phyloP scores from a whole-genome alignment of 2,797 vertebrate species.

The Cichlasoma orientale region DNA sequence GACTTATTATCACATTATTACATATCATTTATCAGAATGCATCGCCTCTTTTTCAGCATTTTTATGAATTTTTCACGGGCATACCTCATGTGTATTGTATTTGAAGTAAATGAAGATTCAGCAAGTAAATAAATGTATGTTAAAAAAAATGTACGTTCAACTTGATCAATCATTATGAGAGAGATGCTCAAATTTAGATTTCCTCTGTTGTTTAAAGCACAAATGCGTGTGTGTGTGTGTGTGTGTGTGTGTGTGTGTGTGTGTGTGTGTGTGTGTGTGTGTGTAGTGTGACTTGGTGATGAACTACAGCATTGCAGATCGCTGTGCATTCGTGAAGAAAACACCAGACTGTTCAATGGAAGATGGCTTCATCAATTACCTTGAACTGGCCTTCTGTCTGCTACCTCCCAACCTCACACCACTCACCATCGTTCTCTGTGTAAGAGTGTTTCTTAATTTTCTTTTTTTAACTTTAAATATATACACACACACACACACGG shows the following conservation, averaged over 20 bases:
- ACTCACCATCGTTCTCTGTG: slow-evolving; percentile 87
- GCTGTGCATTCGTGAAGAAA: slow-evolving; percentile 86
- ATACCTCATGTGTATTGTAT: neutral
- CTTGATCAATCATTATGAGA: neutral
- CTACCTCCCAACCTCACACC: slow-evolving; percentile 84
- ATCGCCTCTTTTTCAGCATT: neutral
- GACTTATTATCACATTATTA: neutral
- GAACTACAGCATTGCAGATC: slow-evolving; percentile 77
- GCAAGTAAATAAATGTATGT: neutral
- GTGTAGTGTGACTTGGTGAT: slow-evolving; percentile 88
- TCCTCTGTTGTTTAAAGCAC: neutral
- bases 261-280: neutral
- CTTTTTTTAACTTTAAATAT: too few relatives aligned
- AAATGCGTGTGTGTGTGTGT: neutral
- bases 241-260: neutral
- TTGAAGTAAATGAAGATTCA: neutral
- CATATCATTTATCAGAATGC: neutral
- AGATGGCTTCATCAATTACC: slow-evolving; percentile 89
- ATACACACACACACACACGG: too few relatives aligned
- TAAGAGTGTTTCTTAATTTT: slow-evolving; percentile 70
- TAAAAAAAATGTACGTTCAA: neutral
- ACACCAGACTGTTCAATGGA: slow-evolving; percentile 86
- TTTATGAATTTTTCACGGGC: neutral
- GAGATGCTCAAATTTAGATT: neutral
- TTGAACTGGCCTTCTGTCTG: slow-evolving; percentile 85